A percentile compares a stretch with the other conserved stretches of the same genome.
Evolutionary conservation across 2,888 invertebrate species (phyloP).

Genomic region (Margaritifera margaritifera): DNA sequence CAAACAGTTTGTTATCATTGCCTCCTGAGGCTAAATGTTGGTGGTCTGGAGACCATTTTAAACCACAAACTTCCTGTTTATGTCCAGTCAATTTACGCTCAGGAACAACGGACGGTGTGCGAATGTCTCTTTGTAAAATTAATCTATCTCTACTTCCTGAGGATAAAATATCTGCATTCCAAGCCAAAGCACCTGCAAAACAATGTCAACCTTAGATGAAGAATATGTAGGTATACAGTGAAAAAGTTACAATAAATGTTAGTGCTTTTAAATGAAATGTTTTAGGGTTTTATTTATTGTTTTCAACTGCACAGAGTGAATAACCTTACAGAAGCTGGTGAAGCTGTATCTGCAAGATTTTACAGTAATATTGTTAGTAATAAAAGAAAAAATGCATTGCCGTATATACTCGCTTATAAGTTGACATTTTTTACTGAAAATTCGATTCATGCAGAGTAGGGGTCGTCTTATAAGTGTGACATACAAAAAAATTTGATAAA

Average conservation of each 20-base stretch:
- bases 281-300: too few relatives aligned
- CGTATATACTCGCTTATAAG: too few relatives aligned
- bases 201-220: background rate
- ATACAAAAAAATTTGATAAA: too few relatives aligned
- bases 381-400: too few relatives aligned
- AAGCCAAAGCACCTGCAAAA: constrained; percentile 87
- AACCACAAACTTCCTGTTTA: constrained; percentile 93
- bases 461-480: too few relatives aligned
- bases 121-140: constrained; percentile 94
- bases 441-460: too few relatives aligned
- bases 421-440: too few relatives aligned
- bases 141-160: constrained; percentile 95
- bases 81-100: constrained; percentile 85
- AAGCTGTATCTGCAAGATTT: too few relatives aligned
- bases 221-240: background rate
- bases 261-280: too few relatives aligned
- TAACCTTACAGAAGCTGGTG: too few relatives aligned
- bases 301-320: too few relatives aligned
- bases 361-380: too few relatives aligned
- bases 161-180: constrained; percentile 97
- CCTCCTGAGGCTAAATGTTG: constrained; percentile 98
- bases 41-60: constrained; percentile 99
- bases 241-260: background rate
- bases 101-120: constrained; percentile 73
- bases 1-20: constrained; percentile 95